Evolutionary conservation across 2,797 vertebrate genomes (phyloP), one percentile per base, ranked within the genome.

Genomic region (Pygocentrus nattereri): DNA sequence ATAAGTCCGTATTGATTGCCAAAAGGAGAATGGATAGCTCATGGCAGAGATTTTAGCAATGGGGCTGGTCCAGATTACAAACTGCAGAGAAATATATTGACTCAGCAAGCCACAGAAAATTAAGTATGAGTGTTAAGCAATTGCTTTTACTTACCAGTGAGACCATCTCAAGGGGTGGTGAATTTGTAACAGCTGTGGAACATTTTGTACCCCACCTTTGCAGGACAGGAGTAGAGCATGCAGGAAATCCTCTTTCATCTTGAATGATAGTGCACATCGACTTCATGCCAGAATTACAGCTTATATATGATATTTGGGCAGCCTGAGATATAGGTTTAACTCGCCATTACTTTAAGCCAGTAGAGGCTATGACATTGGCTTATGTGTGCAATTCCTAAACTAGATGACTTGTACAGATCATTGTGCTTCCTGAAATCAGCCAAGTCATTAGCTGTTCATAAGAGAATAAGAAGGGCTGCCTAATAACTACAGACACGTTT

Each of bases 31-130:
- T 85, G 79, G 84, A 88, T 88, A 80, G 87, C 58, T 78, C 85
- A 85, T 78, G 78, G 87, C 78, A 78, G 84, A 71, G 52, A 44
- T 67, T 78, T 79, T 85, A 78, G 81, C 85, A 89, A 87, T 81
- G 84, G 79, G 73, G 85, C 84, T 87, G 87, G 90, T 86, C 80
- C 19, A 65, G 76, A 71, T 92, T 91, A 92, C 79, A 91, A 93
- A 92, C 87, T 81, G 83, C 86, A 76, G 54, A 8, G 68, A 81
- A 86, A 76, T 44, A 68, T 41, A 13, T 3, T 13, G 34, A 41
- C 44, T 92, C 91, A 93, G 90, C 91, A 82, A 56, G 74, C 38
- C 30, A 83, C 81, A 85, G 69, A 25, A 52, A 83, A 83, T 85
- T 38, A 79, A 81, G 73, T 85, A 12, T 30, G 62, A 82, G 58